phyloP scores from a whole-genome alignment of 2,888 invertebrate genomes.

The Trisateles emortualis region DNA sequence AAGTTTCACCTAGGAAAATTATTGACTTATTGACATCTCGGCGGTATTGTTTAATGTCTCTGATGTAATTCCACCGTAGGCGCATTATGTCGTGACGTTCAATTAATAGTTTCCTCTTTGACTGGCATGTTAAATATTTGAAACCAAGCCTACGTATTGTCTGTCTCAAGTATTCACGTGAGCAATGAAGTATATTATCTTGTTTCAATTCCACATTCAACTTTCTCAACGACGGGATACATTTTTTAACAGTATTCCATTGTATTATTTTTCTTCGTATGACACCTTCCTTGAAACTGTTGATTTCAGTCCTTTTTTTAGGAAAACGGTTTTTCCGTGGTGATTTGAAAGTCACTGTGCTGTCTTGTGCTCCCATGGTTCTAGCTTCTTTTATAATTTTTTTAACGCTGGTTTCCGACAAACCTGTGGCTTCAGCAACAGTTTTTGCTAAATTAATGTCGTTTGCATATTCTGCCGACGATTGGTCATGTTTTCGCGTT shows the following conservation, averaged over 20 bases:
- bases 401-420: too few relatives aligned
- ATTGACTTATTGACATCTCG: neutral
- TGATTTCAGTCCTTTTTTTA: slow-evolving; percentile 1
- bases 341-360: neutral
- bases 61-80: neutral
- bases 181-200: slow-evolving; percentile 2
- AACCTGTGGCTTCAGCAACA: neutral
- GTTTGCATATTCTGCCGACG: neutral
- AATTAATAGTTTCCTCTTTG: neutral
- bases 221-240: neutral
- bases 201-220: neutral
- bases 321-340: slow-evolving; percentile 1
- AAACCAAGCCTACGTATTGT: slow-evolving; percentile 1
- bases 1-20: neutral
- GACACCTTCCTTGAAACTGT: neutral
- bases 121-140: neutral
- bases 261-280: neutral
- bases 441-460: neutral
- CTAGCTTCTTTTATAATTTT: too few relatives aligned
- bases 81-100: neutral
- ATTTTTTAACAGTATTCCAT: neutral
- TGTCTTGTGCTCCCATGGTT: neutral
- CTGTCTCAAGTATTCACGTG: neutral
- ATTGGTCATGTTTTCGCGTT: neutral
- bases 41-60: neutral